Base-by-base conservation (phyloP, 2,888 invertebrate genomes). In the Drymonia ruficornis region DNA sequence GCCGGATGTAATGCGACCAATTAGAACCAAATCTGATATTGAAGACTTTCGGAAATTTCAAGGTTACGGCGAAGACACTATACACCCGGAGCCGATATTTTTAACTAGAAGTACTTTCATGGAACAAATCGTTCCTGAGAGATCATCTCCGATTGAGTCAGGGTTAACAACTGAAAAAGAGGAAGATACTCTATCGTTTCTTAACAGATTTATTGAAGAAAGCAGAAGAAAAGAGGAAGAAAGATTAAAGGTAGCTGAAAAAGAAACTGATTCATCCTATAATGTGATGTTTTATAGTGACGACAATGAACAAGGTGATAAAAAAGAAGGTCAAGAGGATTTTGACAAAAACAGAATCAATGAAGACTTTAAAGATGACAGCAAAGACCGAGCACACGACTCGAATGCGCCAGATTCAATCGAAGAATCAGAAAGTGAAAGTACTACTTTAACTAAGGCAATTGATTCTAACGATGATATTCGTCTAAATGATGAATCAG, bases 221-320 rank as follows among this genome's bases (percentile, higher is more conserved):
- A 49, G 48, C 58, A 43, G 48, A 63, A 56, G 58, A 62, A 61
- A 52, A 50, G 63, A 63, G 47, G 55, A 69, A 28, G 61, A 66
- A 51, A 56, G 65, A 34, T 67, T 66, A 55, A 64, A 64, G 23
- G 15, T 51, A 5, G 57, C 63, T 15, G 72, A 76, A 15, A 76
- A 77, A 54, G 81, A 83, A 55, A 44, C 61, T 23, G 84, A 86
- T 40, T 52, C 66, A 16, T 63, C 73, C 19, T 84, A 87, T 64
- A 80, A 80, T 38, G 72, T 81, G 67, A 74, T 83, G 69, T 81
- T 83, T 71, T 79, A 84, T 63, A 75, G 74, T 55, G 81, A 87
- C 13, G 80, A 84, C 18, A 70, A 59, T 36, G 72, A 73, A 38
- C 56, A 53, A 51, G 59, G 44, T 45, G 61, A 49, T 16, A 78